These are phyloP conservation scores for Delphinus delphis DNA, from an alignment of 2,113 vertebrate species.

Conservation along the genomic window DNA sequence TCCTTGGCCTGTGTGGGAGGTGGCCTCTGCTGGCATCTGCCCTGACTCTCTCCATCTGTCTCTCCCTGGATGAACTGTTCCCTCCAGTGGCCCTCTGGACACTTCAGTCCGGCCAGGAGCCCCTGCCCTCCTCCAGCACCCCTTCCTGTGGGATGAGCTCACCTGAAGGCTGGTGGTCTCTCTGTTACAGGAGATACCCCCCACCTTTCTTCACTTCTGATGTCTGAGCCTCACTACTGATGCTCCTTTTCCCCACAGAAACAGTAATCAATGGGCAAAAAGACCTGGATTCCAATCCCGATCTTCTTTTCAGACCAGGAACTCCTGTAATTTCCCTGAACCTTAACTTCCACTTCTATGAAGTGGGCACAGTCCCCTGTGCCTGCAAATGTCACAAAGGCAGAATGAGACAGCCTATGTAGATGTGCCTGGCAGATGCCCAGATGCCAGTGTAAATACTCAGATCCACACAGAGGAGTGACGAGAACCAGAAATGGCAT, in stretches of 20 bases:
- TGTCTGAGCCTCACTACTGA: background rate
- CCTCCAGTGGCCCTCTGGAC: background rate
- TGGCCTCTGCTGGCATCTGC: rapidly evolving
- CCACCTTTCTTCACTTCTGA: background rate
- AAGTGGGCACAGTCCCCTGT: too few species aligned
- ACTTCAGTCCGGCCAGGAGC: rapidly evolving
- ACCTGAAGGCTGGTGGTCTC: too few species aligned
- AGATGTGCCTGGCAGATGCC: rapidly evolving
- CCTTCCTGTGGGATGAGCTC: background rate
- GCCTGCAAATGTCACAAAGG: rapidly evolving
- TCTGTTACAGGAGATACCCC: rapidly evolving
- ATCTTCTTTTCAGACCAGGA: too few species aligned
- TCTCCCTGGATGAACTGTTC: rapidly evolving
- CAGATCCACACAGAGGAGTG: rapidly evolving
- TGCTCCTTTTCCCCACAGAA: too few species aligned
- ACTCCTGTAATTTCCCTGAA: background rate
- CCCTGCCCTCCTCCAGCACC: background rate
- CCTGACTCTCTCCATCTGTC: background rate
- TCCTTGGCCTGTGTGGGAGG: rapidly evolving
- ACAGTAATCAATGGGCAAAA: too few species aligned
- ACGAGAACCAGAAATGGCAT: background rate
- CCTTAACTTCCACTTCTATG: background rate
- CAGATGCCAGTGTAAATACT: rapidly evolving
- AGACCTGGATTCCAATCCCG: background rate
- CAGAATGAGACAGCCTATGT: rapidly evolving